Evolutionary conservation across 2,888 invertebrate species (phyloP), one percentile per base, ranked within the genome.

Genomic region (Hylaea fasciaria): DNA sequence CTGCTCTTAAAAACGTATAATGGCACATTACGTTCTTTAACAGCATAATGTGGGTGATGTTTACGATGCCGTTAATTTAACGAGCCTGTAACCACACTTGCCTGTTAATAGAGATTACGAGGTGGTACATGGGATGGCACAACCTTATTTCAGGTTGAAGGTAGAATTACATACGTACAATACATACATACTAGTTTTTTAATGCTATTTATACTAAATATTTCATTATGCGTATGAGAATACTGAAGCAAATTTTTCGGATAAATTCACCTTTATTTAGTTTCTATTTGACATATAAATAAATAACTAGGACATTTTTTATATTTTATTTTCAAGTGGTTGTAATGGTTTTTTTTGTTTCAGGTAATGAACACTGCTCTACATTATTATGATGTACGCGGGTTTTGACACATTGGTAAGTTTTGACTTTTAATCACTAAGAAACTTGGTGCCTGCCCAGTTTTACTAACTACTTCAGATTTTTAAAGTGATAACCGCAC

Each of bases 41-140:
- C 57, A 41, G 58, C 53, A 51, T 64, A 57, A 66, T 56, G 68
- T 64, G 64, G 64, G 64, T 46, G 56, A 35, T 7, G 44, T 66
- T 68, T 62, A 68, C 59, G 53, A 55, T 28, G 60, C 14, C 58
- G 66, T 68, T 64, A 64, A 68, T 64, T 60, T 65, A 66, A 68
- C 61, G 65, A 65, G 52, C 45, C 41, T 5, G 44, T 47, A 32
- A 52, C 57, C 53, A 40, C 62, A 60, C 58, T 50, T 43, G 51
- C 50, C 41, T 47, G 57, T 62, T 64, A 59, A 58, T 45, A 49
- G 49, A 57, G 55, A 52, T 14, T 40, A 40, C 28, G 22, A 59
- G 57, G 56, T 57, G 51, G 14, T 57, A 50, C 44, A 37, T 49
- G n/a, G n/a, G n/a, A n/a, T n/a, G 44, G 28, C 29, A 41, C 51